phyloP scores from a whole-genome alignment of 2,888 invertebrate species.

The Ariolimax columbianus region DNA sequence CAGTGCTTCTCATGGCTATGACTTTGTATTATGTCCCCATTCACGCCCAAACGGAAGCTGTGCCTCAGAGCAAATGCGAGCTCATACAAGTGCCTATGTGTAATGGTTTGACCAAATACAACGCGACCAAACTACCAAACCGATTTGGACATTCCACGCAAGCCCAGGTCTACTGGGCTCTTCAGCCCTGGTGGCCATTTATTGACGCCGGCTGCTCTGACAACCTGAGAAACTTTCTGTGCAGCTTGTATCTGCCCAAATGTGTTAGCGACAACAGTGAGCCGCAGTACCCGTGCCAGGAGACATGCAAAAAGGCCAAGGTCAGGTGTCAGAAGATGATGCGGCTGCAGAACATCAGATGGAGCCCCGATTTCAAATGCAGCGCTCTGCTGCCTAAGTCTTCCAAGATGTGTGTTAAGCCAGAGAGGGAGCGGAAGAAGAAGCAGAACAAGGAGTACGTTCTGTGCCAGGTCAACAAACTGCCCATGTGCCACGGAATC shows the following conservation, averaged over 20 bases:
- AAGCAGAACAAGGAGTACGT: constrained; percentile 49
- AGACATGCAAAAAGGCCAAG: constrained; percentile 64
- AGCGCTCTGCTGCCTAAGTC: constrained; percentile 42
- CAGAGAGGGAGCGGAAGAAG: constrained; percentile 56
- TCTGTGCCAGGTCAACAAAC: constrained; percentile 61
- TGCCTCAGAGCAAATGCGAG: constrained; percentile 20
- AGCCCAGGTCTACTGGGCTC: constrained; percentile 64
- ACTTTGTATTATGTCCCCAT: too few species aligned
- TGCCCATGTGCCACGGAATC: constrained; percentile 63
- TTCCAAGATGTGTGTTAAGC: constrained; percentile 50
- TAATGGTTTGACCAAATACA: constrained; percentile 64
- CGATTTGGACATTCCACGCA: constrained; percentile 64
- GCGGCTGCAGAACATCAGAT: constrained; percentile 55
- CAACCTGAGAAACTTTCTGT: constrained; percentile 66
- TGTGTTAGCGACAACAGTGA: constrained; percentile 33
- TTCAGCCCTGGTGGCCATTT: constrained; percentile 68
- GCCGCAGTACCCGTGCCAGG: constrained; percentile 62
- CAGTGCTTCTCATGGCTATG: neutral
- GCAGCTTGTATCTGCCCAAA: constrained; percentile 65
- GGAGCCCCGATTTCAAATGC: constrained; percentile 60
- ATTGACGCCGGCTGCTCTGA: constrained; percentile 70
- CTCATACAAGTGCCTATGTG: constrained; percentile 67
- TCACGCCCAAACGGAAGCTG: neutral
- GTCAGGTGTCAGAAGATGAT: constrained; percentile 58
- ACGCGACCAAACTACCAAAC: constrained; percentile 66